Percentiles rank a stretch among this genome's conserved stretches.
phyloP scores from a whole-genome alignment of 1,140 invertebrate species.

The Trissolcus basalis region DNA sequence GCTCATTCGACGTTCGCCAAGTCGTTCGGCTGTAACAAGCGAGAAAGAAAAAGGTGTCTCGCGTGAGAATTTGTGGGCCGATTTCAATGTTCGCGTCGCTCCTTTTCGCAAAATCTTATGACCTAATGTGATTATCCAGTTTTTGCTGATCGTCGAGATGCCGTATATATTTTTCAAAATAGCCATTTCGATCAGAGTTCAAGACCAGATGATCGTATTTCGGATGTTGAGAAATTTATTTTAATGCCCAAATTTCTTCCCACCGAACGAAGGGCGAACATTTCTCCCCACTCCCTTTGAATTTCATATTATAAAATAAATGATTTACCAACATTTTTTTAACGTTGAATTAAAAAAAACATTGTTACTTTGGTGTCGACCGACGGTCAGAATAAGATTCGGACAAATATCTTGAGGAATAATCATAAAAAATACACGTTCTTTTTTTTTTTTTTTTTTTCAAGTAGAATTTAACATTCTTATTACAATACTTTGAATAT shows the following conservation, averaged over 20 bases:
- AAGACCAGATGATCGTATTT: too few species aligned
- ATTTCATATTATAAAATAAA: neutral
- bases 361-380: too few species aligned
- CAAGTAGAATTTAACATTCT: too few species aligned
- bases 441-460: too few species aligned
- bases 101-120: conserved; percentile 41
- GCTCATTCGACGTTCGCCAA: conserved; percentile 61
- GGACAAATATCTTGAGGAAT: too few species aligned
- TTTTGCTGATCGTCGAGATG: conserved; percentile 9
- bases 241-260: neutral
- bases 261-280: neutral
- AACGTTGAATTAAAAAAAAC: too few species aligned
- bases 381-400: too few species aligned
- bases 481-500: too few species aligned
- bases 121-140: conserved; percentile 51
- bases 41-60: conserved; percentile 60
- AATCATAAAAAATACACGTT: too few species aligned
- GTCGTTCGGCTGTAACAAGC: conserved; percentile 62
- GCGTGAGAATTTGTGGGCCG: conserved; percentile 57
- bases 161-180: conserved; percentile 10
- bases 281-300: too few species aligned
- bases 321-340: too few species aligned
- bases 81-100: conserved; percentile 49
- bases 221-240: neutral
- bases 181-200: too few species aligned